Conservation (phyloP, 2,797 vertebrate genomes). For the Poecile montanus region DNA sequence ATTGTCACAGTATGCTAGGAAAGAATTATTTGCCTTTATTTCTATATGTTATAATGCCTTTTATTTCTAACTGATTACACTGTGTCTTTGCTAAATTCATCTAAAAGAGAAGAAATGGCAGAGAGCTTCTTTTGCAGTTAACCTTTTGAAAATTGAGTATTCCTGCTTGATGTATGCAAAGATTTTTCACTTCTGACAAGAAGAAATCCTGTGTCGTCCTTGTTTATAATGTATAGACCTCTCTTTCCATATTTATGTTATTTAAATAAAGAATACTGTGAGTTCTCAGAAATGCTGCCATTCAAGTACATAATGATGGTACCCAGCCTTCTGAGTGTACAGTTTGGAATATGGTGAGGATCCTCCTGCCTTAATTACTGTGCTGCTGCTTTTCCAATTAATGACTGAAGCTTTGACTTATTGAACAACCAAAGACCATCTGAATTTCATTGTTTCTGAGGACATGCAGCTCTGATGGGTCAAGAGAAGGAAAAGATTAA, state of each 20-base stretch:
- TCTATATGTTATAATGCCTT: not conserved
- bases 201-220: not conserved
- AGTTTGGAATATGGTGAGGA: not conserved
- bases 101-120: not conserved
- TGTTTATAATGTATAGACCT: not conserved
- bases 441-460: not conserved
- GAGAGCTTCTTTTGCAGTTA: not conserved
- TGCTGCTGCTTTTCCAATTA: not conserved
- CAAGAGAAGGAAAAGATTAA: not conserved
- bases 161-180: not conserved
- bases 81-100: not conserved
- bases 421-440: not conserved
- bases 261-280: not conserved
- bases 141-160: not conserved
- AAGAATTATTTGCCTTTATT: not conserved
- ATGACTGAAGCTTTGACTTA: not conserved
- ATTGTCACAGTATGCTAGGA: not conserved
- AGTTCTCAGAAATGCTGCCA: not conserved
- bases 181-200: conserved; percentile 9
- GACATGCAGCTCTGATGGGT: not conserved
- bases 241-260: not conserved
- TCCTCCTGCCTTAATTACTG: not conserved
- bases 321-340: not conserved
- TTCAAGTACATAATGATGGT: not conserved
- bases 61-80: not conserved